Base-by-base conservation (phyloP, 2,113 vertebrate species). In the Boulengeromyrus knoepffleri region DNA sequence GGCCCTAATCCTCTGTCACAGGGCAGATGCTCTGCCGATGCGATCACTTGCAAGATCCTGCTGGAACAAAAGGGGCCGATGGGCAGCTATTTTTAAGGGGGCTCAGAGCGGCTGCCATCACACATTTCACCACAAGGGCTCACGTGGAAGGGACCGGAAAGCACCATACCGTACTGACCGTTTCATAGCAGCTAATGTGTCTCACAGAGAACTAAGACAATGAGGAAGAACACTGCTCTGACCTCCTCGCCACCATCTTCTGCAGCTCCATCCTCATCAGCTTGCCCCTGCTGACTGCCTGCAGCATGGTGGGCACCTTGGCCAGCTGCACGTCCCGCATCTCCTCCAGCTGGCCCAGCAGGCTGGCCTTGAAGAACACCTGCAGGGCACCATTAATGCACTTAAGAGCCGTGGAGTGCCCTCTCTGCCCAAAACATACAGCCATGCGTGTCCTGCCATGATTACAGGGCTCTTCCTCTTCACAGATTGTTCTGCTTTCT, bases 361-460 rank as follows among this genome's bases (percentile, higher is more conserved):
- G 95, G 13, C 98, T 98, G 0, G 97, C 97, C 93, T 98, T 99
- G 93, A 99, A 99, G 94, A 99, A 99, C 93, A 99, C 98, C 98
- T 99, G 89, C 39, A 88, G 88, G 15, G 39, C 89, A 13, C 80
- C 19, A 10, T 19, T n/a, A 36, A 89, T 5, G 24, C 39, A 88
- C 31, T 89, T n/a, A 2, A 80, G 36, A 5, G 39, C 39, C 36
- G 5, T 17, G 42, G 17, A 8, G 80, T 13, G 6, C 13, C 5
- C n/a, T 36, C 27, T 74, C 66, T 36, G 66, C 12, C 66, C 8
- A 13, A 17, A 77, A 77, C 31, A 12, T 39, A 12, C 13, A 39
- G 31, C 70, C 36, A 8, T 84, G 80, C 49, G 3, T 21, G 58
- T 42, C n/a, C 31, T 42, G 50, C 39, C 74, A 80, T 80, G 31